A percentile compares a stretch with the other conserved stretches of the same genome.
These are phyloP conservation scores for Rhabdornis inornatus DNA, from an alignment of 2,113 vertebrate genomes.

Conservation along the genomic window DNA sequence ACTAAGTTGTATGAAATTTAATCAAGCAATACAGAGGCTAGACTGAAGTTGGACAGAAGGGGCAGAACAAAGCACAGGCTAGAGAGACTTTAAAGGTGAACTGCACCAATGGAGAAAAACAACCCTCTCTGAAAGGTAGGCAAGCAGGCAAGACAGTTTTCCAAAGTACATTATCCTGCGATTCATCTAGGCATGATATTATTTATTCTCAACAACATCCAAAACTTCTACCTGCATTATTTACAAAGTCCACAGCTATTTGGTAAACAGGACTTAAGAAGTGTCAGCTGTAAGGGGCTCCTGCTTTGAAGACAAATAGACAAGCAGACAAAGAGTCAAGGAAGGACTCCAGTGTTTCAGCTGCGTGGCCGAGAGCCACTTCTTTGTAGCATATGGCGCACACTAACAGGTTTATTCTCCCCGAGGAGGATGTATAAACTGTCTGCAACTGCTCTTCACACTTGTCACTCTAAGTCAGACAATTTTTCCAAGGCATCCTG, in stretches of 20 bases:
- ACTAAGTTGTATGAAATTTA: background rate
- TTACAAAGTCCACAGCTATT: conserved; percentile 27
- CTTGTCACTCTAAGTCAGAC: conserved; percentile 51
- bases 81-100: background rate
- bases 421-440: conserved; percentile 57
- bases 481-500: conserved; percentile 2
- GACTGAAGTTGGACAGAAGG: background rate
- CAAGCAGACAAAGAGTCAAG: conserved; percentile 44
- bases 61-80: background rate
- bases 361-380: conserved; percentile 16
- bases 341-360: conserved; percentile 33
- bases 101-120: background rate
- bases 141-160: background rate
- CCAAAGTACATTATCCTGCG: background rate
- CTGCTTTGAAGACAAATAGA: conserved; percentile 41
- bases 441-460: conserved; percentile 59
- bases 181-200: background rate
- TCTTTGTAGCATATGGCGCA: conserved; percentile 35
- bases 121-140: background rate
- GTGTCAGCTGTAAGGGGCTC: conserved; percentile 7
- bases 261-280: conserved; percentile 22
- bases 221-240: background rate
- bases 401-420: conserved; percentile 61
- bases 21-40: background rate
- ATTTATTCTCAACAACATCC: background rate